A percentile compares a stretch with the other conserved stretches of the same genome.
These are phyloP conservation scores for Hippoglossus hippoglossus DNA, from an alignment of 2,797 vertebrate species.

Conservation along the genomic window DNA sequence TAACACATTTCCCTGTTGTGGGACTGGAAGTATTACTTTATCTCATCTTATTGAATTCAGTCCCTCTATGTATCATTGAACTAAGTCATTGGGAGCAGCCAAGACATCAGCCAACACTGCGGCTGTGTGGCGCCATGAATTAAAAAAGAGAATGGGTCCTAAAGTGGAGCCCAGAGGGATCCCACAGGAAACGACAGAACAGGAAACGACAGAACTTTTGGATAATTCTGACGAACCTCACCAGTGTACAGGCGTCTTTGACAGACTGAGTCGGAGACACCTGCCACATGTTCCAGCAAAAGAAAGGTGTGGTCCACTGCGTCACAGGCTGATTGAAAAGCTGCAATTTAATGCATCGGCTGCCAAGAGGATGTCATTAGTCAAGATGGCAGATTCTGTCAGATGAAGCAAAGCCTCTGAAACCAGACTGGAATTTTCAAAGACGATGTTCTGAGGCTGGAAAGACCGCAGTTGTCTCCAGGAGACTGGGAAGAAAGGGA, in stretches of 20 bases:
- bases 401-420: constrained; percentile 21
- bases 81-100: background rate
- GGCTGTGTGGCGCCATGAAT: background rate
- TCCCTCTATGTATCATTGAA: background rate
- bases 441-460: constrained; percentile 17
- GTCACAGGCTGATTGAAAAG: constrained; percentile 35
- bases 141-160: constrained; percentile 4
- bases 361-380: constrained; percentile 44
- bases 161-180: constrained; percentile 5
- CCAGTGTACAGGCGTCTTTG: background rate
- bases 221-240: constrained; percentile 1
- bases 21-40: no score
- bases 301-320: constrained; percentile 5
- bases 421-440: constrained; percentile 29
- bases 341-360: constrained; percentile 43
- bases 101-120: background rate
- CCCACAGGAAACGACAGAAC: constrained; percentile 1
- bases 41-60: background rate
- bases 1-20: no score
- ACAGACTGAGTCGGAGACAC: background rate
- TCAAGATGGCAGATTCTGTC: constrained; percentile 41
- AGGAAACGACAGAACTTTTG: background rate
- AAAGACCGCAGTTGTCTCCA: background rate
- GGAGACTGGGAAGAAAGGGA: constrained; percentile 12
- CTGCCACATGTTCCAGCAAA: background rate